Conservation (phyloP, 2,113 vertebrate genomes). For the Polypterus senegalus region DNA sequence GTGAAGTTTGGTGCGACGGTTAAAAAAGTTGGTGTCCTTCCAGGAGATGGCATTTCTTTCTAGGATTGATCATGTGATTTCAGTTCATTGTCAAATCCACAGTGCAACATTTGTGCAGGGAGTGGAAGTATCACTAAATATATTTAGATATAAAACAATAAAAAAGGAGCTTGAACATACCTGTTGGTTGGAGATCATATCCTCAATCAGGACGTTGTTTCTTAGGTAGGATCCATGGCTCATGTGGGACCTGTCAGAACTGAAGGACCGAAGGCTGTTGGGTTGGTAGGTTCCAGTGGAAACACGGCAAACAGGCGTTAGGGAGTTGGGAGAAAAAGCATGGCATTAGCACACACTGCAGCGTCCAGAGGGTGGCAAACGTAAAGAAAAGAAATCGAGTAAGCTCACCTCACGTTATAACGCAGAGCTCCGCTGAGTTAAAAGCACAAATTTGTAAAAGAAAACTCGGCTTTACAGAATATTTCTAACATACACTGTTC, state of each 20-base stretch:
- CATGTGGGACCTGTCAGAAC: conserved; percentile 88
- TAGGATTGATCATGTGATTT: no score
- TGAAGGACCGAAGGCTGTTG: conserved; percentile 68
- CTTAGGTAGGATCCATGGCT: conserved; percentile 78
- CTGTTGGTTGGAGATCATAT: conserved; percentile 74
- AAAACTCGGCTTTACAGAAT: no score
- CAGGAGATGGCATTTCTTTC: no score
- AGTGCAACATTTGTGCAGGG: no score
- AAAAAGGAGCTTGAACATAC: conserved; percentile 34
- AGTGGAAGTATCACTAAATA: neutral
- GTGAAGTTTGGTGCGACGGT: no score
- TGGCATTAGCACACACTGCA: conserved; percentile 51
- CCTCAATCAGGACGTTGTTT: conserved; percentile 71
- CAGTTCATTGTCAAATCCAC: no score
- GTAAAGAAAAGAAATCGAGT: neutral
- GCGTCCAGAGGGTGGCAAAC: conserved; percentile 44
- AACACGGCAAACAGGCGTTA: conserved; percentile 40
- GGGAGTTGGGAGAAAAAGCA: conserved; percentile 45
- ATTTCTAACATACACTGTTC: no score
- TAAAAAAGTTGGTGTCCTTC: no score
- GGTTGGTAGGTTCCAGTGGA: conserved; percentile 48
- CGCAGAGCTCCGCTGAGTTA: no score
- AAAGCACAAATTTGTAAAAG: no score
- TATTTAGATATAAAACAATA: neutral
- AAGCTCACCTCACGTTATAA: no score